Evolutionary conservation across 2,888 invertebrate species (phyloP), one percentile per base, ranked within the genome.

Genomic region (Penaeus monodon): DNA sequence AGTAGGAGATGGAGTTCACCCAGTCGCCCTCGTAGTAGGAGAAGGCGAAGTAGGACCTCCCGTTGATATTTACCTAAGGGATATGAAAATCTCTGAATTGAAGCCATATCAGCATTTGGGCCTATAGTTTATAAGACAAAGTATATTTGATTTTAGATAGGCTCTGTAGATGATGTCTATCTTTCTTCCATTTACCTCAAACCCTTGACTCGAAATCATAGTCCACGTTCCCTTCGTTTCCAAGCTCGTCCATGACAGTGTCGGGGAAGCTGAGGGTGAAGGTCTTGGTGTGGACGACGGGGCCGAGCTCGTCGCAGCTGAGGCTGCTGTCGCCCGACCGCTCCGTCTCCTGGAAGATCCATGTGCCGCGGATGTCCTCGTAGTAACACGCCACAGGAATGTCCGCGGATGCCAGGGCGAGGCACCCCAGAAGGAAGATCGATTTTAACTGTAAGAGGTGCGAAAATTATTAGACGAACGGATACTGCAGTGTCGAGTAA

Each of bases 171-270:
- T 33, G 29, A 38, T 38, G 2, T 10, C 22, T 38, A 20, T 76
- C 38, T 76, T 33, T 29, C 33, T 38, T 38, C 24, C 27, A 20
- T 27, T 49, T 49, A 14, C 88, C 80, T 88, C 88, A 79, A 88
- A 88, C n/a, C 93, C 93, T 86, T 93, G 93, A 89, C 93, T 93
- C 90, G 93, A 93, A 66, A 93, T 93, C 82, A 94, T 90, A 14
- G 93, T 93, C 93, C 93, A 93, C 80, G 92, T 92, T 64, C 93
- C 93, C 93, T 65, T 91, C 88, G 90, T 93, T 93, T 6, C 92
- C 93, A 90, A 91, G 92, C 81, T 92, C 91, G 89, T 93, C 93
- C 8, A 92, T 89, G 68, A 92, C 93, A 14, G 92, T 77, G 89
- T 93, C 92, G 20, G 93, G 93, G 81, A 77, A 86, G 24, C 79